phyloP scores from a whole-genome alignment of 2,888 invertebrate species.

The Apomyelois bistriatella region DNA sequence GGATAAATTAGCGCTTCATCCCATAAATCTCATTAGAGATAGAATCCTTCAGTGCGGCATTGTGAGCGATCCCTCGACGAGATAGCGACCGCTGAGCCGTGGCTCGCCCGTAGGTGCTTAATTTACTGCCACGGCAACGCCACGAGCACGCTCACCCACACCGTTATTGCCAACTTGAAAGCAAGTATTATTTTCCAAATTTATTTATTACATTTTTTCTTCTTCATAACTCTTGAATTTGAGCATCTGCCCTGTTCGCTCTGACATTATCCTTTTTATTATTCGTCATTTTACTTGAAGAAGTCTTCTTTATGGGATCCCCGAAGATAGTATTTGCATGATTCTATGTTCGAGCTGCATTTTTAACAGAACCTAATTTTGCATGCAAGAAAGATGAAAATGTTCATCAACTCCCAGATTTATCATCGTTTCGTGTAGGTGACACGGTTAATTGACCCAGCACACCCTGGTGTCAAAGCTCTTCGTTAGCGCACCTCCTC shows the following conservation, averaged over 20 bases:
- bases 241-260: constrained; percentile 53
- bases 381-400: background rate
- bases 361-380: background rate
- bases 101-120: constrained; percentile 55
- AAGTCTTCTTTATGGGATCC: background rate
- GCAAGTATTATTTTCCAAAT: constrained; percentile 74
- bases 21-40: background rate
- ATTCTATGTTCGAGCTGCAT: constrained; percentile 16
- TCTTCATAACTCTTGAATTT: constrained; percentile 69
- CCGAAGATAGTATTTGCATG: constrained; percentile 16
- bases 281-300: no score
- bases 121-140: constrained; percentile 75
- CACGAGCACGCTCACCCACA: constrained; percentile 74
- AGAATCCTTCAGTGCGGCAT: background rate
- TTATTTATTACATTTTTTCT: no score
- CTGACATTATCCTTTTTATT: constrained; percentile 51
- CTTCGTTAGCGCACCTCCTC: no score
- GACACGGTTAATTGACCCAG: no score
- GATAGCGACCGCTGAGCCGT: constrained; percentile 54
- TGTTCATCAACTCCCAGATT: no score
- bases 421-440: no score
- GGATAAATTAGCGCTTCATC: background rate
- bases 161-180: constrained; percentile 77
- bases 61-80: constrained; percentile 52
- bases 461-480: no score